phyloP scores from a whole-genome alignment of 92 coral and sea anemone genomes.

The Siderastrea siderea region DNA sequence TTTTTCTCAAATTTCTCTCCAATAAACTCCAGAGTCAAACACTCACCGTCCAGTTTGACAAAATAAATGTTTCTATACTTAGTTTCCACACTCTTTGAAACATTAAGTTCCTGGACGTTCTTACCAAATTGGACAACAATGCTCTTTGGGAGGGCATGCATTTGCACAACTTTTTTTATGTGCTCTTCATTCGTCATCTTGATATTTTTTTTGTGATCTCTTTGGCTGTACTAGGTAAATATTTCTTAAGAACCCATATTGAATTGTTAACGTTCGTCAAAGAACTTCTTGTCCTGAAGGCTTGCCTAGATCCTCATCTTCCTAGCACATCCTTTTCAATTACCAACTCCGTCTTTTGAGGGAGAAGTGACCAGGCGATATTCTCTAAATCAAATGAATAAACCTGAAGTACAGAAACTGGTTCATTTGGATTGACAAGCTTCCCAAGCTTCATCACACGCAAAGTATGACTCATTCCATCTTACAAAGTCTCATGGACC shows the following conservation, averaged over 20 bases:
- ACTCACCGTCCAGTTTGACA: constrained; percentile 47
- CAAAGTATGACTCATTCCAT: too few species aligned
- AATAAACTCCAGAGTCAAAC: constrained; percentile 67
- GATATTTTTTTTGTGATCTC: constrained; percentile 30
- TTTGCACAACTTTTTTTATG: constrained; percentile 63
- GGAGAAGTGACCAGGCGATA: constrained; percentile 34
- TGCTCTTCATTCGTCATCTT: too few species aligned
- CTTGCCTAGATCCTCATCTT: constrained; percentile 37
- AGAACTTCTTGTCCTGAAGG: constrained; percentile 40
- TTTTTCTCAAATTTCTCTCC: constrained; percentile 54
- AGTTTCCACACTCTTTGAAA: constrained; percentile 51
- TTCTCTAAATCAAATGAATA: constrained; percentile 35
- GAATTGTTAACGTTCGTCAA: constrained; percentile 12
- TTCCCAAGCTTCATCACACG: constrained; percentile 43
- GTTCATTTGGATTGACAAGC: constrained; percentile 30
- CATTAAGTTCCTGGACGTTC: constrained; percentile 47
- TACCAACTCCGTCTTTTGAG: constrained; percentile 24
- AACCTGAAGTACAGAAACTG: constrained; percentile 20
- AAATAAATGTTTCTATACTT: constrained; percentile 40
- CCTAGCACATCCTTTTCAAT: constrained; percentile 44
- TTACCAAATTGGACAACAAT: constrained; percentile 36
- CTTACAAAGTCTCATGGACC: too few species aligned
- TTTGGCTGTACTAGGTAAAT: constrained; percentile 4
- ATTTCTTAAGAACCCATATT: constrained; percentile 23
- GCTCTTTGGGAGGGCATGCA: constrained; percentile 63